phyloP scores from a whole-genome alignment of 35 echinoderm and acorn worm species.

The Ophioderma brevispina region DNA sequence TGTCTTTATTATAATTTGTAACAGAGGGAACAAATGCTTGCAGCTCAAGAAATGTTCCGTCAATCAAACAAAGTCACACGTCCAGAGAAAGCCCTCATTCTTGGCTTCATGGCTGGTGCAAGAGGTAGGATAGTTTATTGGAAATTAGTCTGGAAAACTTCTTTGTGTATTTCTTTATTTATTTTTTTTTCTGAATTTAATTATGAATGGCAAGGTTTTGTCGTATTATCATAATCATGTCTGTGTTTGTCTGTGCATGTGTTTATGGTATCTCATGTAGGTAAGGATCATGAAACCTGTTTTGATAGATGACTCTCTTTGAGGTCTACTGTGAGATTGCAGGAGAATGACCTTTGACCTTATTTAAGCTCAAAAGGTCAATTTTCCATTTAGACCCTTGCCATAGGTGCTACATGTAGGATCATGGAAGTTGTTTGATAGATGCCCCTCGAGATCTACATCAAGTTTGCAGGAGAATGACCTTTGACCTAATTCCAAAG shows the following conservation, averaged over 20 bases:
- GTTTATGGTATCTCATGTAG: neutral
- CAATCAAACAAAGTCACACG: conserved; percentile 98
- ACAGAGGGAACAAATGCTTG: conserved; percentile 99
- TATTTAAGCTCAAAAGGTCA: neutral
- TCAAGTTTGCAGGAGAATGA: too few species aligned
- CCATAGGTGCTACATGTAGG: neutral
- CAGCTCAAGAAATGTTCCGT: conserved; percentile 97
- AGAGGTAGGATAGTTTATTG: too few species aligned
- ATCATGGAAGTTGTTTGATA: neutral
- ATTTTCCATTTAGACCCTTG: neutral
- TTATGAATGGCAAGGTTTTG: too few species aligned
- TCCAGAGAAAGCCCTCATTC: conserved; percentile 98
- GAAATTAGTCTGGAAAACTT: too few species aligned
- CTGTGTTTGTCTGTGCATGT: neutral
- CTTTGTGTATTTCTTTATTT: too few species aligned
- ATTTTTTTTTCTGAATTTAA: too few species aligned
- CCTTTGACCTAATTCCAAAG: too few species aligned
- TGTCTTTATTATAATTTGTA: too few species aligned
- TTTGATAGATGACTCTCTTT: neutral
- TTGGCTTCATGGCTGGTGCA: conserved; percentile 98
- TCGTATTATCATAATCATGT: too few species aligned
- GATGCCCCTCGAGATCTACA: neutral
- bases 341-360: neutral
- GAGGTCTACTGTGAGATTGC: neutral
- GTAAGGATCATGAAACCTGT: neutral